Evolutionary conservation across 2,888 invertebrate genomes (phyloP), one percentile per base, ranked within the genome.

Genomic region (Tanaodytes sp.): DNA sequence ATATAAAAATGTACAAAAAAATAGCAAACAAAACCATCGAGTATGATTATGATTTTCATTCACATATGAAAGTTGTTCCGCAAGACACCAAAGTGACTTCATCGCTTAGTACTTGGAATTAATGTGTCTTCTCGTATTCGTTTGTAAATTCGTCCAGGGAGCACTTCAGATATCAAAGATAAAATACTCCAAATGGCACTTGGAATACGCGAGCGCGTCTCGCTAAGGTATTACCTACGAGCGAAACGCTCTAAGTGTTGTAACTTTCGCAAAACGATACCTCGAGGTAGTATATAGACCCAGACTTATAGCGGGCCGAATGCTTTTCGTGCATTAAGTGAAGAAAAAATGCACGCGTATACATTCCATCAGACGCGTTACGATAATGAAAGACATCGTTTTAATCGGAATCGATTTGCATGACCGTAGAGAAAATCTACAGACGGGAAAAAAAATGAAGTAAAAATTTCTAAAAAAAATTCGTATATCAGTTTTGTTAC

Each of bases 71-170:
- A 43, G 14, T 46, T 31, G n/a, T 16, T 31, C 18, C 18, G 11
- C 1, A 31, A n/a, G 18, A 9, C 15, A 4, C 31, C 12, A 18
- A 31, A 31, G 16, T 46, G 18, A 46, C 30, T 48, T 9, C 33
- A 33, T 33, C 11, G 43, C 43, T 40, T 20, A 20, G 15, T 20
- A 23, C 31, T 58, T 27, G 12, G 16, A 43, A 52, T 52, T 65
- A 31, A 54, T 48, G 54, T 23, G 15, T n/a, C 18, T 51, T 48
- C 37, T 39, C 48, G 27, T 30, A 19, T 51, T 45, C 45, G 33
- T 57, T 57, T 54, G 43, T 30, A 57, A 62, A 67, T 68, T 62
- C 45, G 62, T 46, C 62, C 12, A 27, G 63, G 43, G 62, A 68
- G 40, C 42, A 58, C 45, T 67, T 45, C 20, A 48, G 23, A 23